Percentiles rank a stretch among this genome's conserved stretches.
phyloP scores from a whole-genome alignment of 2,888 invertebrate species.

The Brachyptera risi region DNA sequence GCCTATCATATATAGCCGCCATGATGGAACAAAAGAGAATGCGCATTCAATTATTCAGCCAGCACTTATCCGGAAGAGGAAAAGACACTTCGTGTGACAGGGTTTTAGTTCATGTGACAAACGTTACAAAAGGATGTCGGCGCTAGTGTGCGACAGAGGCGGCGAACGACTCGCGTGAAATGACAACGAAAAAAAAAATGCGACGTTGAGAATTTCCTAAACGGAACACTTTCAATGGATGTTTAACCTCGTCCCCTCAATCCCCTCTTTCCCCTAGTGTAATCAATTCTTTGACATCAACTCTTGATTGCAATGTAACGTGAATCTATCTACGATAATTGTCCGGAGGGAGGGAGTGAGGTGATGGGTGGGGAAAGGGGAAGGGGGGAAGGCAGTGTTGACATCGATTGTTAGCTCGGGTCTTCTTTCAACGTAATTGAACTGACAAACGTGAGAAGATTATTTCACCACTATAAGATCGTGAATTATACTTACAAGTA shows the following conservation, averaged over 20 bases:
- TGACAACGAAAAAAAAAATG: neutral
- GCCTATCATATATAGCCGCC: no score
- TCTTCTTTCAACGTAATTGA: no score
- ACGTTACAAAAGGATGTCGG: neutral
- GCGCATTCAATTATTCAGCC: slow-evolving; percentile 12
- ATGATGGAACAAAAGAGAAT: neutral
- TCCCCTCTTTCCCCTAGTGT: neutral
- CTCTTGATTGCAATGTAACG: neutral
- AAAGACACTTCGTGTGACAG: slow-evolving; percentile 11
- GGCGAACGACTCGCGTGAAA: neutral
- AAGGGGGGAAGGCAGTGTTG: no score
- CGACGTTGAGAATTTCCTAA: neutral
- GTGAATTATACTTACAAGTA: no score
- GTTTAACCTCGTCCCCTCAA: no score
- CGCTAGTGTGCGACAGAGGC: neutral
- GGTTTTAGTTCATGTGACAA: neutral
- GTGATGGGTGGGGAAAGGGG: neutral
- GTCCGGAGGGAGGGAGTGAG: neutral
- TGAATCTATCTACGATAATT: neutral
- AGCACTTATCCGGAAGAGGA: slow-evolving; percentile 7
- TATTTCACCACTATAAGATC: no score
- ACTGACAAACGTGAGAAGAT: no score
- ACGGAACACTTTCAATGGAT: neutral
- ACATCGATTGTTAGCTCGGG: no score
- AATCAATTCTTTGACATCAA: neutral